phyloP scores from a whole-genome alignment of 2,888 invertebrate species.

The Baronia brevicornis region DNA sequence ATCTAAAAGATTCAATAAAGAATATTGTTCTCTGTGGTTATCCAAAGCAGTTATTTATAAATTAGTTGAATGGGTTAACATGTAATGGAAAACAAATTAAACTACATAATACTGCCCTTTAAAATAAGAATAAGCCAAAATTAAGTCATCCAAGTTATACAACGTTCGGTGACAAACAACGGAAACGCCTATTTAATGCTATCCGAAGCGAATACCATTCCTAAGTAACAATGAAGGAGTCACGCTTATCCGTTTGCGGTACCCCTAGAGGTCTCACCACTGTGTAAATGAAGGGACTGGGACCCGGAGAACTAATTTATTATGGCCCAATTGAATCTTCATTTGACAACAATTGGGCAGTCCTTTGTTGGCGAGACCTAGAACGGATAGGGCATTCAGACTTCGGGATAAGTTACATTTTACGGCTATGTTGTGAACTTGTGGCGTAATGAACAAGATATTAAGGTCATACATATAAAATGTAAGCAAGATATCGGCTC shows the following conservation, averaged over 20 bases:
- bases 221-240: conserved; percentile 44
- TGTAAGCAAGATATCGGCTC: too few species aligned
- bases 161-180: too few species aligned
- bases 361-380: conserved; percentile 44
- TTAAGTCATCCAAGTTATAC: too few species aligned
- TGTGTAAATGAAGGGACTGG: conserved; percentile 55
- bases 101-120: too few species aligned
- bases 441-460: conserved; percentile 24
- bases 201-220: conserved; percentile 33
- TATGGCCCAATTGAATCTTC: conserved; percentile 69
- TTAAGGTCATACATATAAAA: too few species aligned
- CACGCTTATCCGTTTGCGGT: conserved; percentile 20
- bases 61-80: too few species aligned
- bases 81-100: too few species aligned
- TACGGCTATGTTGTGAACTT: conserved; percentile 23
- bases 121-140: too few species aligned
- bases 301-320: conserved; percentile 34
- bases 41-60: too few species aligned
- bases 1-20: too few species aligned
- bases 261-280: conserved; percentile 24
- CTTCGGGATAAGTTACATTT: conserved; percentile 44
- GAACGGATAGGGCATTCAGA: conserved; percentile 24
- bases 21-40: too few species aligned
- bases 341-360: conserved; percentile 65
- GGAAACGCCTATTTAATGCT: conserved; percentile 16